phyloP scores from a whole-genome alignment of 2,113 vertebrate genomes.

The Spilogale gracilis region DNA sequence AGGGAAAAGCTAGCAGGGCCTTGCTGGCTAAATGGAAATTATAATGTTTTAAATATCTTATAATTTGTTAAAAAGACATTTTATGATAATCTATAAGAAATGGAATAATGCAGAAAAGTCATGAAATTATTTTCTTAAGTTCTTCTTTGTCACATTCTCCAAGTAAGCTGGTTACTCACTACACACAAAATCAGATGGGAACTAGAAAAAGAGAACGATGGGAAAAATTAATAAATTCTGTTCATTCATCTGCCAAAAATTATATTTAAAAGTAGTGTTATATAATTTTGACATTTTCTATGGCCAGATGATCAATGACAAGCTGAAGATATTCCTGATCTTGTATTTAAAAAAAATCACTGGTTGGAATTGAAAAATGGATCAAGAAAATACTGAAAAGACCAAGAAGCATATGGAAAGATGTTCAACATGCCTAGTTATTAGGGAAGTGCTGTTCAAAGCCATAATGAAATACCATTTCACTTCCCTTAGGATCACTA shows the following conservation, averaged over 20 bases:
- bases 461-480: neutral
- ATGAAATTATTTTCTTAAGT: neutral
- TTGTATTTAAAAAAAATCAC: neutral
- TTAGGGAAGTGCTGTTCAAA: neutral
- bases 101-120: neutral
- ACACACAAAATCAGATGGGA: neutral
- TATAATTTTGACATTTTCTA: neutral
- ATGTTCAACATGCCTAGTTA: neutral
- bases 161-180: neutral
- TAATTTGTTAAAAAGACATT: neutral
- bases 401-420: neutral
- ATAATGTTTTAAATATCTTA: neutral
- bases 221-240: neutral
- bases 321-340: neutral
- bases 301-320: neutral
- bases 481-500: neutral
- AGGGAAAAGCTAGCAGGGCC: neutral
- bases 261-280: neutral
- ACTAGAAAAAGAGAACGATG: neutral
- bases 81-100: neutral
- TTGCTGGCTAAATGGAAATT: slow-evolving; percentile 22
- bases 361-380: neutral
- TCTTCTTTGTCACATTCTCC: neutral
- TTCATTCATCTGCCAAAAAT: neutral
- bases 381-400: neutral